These are phyloP conservation scores for Helicolenus hilgendorfi DNA, from an alignment of 2,797 vertebrate genomes.

Conservation along the genomic window DNA sequence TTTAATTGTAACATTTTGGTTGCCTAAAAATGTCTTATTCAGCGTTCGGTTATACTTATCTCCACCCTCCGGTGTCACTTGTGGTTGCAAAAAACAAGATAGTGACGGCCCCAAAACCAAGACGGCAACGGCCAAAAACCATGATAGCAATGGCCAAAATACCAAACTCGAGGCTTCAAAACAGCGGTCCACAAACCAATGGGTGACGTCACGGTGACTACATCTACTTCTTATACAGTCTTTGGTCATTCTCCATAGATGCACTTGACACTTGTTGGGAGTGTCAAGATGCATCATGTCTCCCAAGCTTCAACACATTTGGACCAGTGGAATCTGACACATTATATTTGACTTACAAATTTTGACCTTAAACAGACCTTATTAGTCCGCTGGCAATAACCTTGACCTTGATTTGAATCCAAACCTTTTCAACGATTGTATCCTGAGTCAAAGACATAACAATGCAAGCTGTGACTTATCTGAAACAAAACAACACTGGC, in stretches of 20 bases:
- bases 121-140: no score
- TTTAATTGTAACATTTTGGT: no score
- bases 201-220: no score
- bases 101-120: no score
- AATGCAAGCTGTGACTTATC: neutral
- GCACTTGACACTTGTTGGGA: neutral
- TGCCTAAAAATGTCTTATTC: no score
- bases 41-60: no score
- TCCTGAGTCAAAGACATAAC: conserved; percentile 2
- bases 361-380: conserved; percentile 10
- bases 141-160: no score
- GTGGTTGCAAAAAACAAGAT: no score
- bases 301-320: conserved; percentile 3
- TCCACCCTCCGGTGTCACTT: no score
- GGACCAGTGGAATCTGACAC: conserved; percentile 3
- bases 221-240: no score
- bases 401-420: conserved; percentile 5
- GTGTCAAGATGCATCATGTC: conserved; percentile 12
- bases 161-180: no score
- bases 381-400: neutral
- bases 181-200: no score
- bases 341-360: conserved; percentile 25
- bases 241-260: neutral
- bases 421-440: neutral
- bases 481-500: neutral